Conservation (phyloP, 1,140 invertebrate species). For the Scylla paramamosain region DNA sequence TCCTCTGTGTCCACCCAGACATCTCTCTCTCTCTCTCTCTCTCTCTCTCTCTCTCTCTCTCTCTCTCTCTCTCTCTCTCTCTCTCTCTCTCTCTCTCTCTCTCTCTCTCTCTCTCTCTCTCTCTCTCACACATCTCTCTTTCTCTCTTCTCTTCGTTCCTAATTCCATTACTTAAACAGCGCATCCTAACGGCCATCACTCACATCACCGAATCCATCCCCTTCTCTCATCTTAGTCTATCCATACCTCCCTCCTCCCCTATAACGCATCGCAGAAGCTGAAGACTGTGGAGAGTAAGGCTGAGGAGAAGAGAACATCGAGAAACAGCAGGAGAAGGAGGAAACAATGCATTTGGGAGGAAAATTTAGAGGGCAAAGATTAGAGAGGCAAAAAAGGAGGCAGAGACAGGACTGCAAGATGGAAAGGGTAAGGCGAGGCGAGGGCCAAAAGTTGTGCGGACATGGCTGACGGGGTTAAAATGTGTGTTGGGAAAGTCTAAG, state of each 20-base stretch:
- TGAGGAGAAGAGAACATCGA: not conserved
- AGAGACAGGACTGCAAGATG: not conserved
- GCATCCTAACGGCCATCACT: too few relatives aligned
- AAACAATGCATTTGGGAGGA: too few relatives aligned
- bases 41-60: constrained; percentile 33
- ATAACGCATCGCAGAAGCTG: not conserved
- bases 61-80: not conserved
- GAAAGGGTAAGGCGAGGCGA: not conserved
- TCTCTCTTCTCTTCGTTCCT: not conserved
- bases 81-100: constrained; percentile 5
- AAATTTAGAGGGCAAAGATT: too few relatives aligned
- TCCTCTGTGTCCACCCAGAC: not conserved
- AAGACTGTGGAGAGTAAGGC: not conserved
- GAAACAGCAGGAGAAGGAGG: not conserved
- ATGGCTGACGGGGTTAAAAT: too few relatives aligned
- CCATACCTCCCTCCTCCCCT: too few relatives aligned
- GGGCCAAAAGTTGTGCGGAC: too few relatives aligned
- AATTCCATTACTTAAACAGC: not conserved
- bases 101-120: not conserved
- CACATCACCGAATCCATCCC: too few relatives aligned
- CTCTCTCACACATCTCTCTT: not conserved
- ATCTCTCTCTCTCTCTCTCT: constrained; percentile 12
- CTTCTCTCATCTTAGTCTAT: too few relatives aligned
- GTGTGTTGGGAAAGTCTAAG: too few relatives aligned
- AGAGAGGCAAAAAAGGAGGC: not conserved